Evolutionary conservation across 2,797 vertebrate species (phyloP), one percentile per base, ranked within the genome.

Genomic region (Myiothlypis coronata): DNA sequence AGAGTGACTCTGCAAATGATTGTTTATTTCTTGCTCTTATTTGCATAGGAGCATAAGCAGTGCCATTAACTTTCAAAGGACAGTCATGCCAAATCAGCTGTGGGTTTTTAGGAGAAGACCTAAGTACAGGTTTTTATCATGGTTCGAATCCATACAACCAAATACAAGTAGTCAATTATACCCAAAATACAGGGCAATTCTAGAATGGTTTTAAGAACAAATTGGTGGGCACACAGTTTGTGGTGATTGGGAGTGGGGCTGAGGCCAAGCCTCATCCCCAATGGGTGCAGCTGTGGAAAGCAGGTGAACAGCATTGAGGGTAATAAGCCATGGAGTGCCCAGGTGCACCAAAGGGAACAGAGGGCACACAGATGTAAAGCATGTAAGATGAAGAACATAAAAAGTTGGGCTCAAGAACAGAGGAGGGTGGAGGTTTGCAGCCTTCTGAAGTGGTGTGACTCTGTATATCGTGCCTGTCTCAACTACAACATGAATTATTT

Each of bases 201-300:
- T 70, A 83, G 67, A 89, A 81, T 37, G 59, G 47, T 44, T 94
- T 81, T 83, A 90, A 94, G 82, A 88, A 83, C 14, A 64, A 93
- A 61, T 61, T 61, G 14, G 35, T 60, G 27, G 37, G 57, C 27
- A 7, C 34, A 37, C 4, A 60, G 37, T 39, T 21, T 39, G 59
- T 41, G 59, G 27, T 30, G 9, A 21, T 3, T 39, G 59, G 12
- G 27, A 28, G 26, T 30, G 37, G 8, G 37, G 57, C 57, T 21
- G 35, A 8, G 57, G 59, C 57, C 0, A 3, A 60, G 37, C 59
- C 59, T 20, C 37, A 15, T 60, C 9, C 59, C 59, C 59, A 60
- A 0, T 14, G 59, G 35, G 59, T 14, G 2, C 9, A 39, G 37
- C 59, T 60, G 35, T 28, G 57, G 27, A 1, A 4, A 60, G 57